A percentile compares a stretch with the other conserved stretches of the same genome.
These are phyloP conservation scores for Didymodactylos carnosus DNA, from an alignment of 2,888 invertebrate genomes.

Conservation along the genomic window DNA sequence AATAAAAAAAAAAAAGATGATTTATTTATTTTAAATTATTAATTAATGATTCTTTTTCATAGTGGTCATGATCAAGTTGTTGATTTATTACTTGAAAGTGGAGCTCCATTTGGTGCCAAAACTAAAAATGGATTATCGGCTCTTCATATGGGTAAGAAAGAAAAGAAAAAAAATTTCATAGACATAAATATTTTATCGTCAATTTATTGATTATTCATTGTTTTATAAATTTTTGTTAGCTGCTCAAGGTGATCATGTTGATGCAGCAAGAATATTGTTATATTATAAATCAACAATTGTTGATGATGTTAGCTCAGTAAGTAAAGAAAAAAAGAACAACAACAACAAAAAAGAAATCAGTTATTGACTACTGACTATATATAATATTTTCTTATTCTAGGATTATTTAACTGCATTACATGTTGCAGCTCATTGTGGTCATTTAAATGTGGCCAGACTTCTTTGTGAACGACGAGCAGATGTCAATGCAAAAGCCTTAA, in stretches of 20 bases:
- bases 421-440: conserved; percentile 56
- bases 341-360: too few species aligned
- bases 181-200: too few species aligned
- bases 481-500: conserved; percentile 45
- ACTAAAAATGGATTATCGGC: conserved; percentile 79
- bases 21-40: neutral
- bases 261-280: conserved; percentile 78
- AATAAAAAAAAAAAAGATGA: neutral
- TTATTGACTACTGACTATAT: neutral
- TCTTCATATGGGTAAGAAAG: conserved; percentile 56
- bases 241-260: conserved; percentile 94
- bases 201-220: too few species aligned
- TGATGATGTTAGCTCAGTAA: conserved; percentile 65
- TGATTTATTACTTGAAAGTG: conserved; percentile 72
- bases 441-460: conserved; percentile 77
- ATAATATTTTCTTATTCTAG: conserved; percentile 16
- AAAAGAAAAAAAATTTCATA: too few species aligned
- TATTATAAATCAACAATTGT: conserved; percentile 76
- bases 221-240: too few species aligned
- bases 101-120: conserved; percentile 87
- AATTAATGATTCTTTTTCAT: conserved; percentile 59
- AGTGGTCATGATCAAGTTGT: conserved; percentile 38
- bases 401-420: conserved; percentile 94
- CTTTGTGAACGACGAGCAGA: conserved; percentile 51
- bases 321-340: too few species aligned